Evolutionary conservation across 23 tunicate genomes (phyloP), one percentile per base, ranked within the genome.

Genomic region (Ciona savignyi): DNA sequence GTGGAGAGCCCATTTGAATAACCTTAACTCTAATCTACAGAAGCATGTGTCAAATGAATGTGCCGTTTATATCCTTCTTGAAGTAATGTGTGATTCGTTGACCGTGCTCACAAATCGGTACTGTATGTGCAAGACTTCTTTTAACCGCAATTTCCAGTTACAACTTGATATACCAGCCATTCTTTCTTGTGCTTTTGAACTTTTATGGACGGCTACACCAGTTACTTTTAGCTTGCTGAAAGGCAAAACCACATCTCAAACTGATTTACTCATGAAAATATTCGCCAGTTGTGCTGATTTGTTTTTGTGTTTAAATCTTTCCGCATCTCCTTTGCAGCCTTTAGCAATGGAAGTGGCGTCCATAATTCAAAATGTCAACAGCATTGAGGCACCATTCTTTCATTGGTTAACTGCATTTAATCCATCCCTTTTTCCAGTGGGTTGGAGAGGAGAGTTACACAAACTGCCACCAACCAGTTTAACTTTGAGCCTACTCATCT

Each of bases 131-230:
- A 25, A 28, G 30, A 80, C 87, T 23, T 75, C 78, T 11, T 67
- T 76, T 71, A 82, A 82, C 61, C 79, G 96, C 3, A 56, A 74
- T 20, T 62, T 67, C 51, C 96, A 88, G 35, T 23, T 82, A 24
- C 25, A 34, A 25, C 51, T 32, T 26, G 96, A 88, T 78, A 63
- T 81, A 25, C 15, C 71, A 20, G 66, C 42, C 26, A 86, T 86
- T 60, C 48, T 86, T 33, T 30, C 23, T 25, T 70, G 60, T 51
- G 4, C 60, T 20, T 79, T 30, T 33, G 29, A 29, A 19, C 68
- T 79, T 79, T 70, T 79, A 31, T 79, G 76, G 76, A 23, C 26
- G 6, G 6, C 28, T 9, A 25, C 67, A 23, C 67, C 67, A 4
- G 28, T 23, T 4, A 22, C 67, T 4, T 23, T 22, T 9, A 4